These are phyloP conservation scores for Lamellibrachia luymesi DNA, from an alignment of 1,140 invertebrate genomes.

Conservation along the genomic window DNA sequence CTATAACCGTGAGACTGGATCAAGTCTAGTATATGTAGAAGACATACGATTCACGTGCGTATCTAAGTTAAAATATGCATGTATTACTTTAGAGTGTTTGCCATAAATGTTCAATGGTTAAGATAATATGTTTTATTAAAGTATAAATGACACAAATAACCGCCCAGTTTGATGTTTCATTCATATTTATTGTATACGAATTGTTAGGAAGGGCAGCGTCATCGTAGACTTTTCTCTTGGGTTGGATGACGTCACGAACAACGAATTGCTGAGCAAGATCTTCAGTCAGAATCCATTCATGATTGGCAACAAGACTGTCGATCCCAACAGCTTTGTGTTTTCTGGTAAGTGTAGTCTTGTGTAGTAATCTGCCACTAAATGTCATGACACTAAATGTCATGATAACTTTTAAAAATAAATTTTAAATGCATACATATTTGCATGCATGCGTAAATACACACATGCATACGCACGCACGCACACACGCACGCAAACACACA, in stretches of 20 bases:
- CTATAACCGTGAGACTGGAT: background rate
- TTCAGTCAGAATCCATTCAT: background rate
- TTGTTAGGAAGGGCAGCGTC: background rate
- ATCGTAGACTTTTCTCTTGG: background rate
- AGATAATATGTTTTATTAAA: too few species aligned
- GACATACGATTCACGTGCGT: background rate
- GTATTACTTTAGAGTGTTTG: too few species aligned
- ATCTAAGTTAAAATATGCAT: background rate
- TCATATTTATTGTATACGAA: background rate
- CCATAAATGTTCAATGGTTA: too few species aligned
- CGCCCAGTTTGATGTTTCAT: background rate
- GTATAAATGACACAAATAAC: too few species aligned
- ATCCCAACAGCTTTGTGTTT: background rate
- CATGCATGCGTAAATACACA: background rate
- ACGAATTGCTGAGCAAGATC: background rate
- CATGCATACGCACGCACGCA: too few species aligned
- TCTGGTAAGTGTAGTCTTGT: background rate
- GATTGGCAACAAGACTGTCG: background rate
- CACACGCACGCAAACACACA: too few species aligned
- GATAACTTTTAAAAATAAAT: too few species aligned
- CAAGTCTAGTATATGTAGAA: background rate
- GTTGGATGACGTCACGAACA: background rate
- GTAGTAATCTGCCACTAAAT: background rate
- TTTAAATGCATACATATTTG: background rate
- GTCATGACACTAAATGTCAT: background rate